phyloP scores from a whole-genome alignment of 2,888 invertebrate genomes.

The Drosophila flavopinicola region DNA sequence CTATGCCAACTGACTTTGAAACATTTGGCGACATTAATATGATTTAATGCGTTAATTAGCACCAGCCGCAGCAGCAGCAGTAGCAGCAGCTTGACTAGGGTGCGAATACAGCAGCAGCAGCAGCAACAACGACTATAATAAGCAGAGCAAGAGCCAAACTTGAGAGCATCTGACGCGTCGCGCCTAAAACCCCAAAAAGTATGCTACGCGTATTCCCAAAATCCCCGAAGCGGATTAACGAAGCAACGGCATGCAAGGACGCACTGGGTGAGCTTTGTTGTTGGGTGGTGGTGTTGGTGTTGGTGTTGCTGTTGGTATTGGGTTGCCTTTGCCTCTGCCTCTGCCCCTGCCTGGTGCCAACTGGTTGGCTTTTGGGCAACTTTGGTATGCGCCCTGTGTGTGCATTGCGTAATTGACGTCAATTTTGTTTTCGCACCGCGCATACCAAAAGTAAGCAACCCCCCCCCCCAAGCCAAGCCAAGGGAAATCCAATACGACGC shows the following conservation, averaged over 20 bases:
- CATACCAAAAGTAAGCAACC: constrained; percentile 64
- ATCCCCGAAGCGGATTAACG: constrained; percentile 84
- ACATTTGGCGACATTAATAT: constrained; percentile 83
- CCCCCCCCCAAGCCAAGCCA: background rate
- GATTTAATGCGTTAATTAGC: constrained; percentile 83
- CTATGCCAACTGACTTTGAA: constrained; percentile 69
- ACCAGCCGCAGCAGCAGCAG: constrained; percentile 55
- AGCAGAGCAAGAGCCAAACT: constrained; percentile 33
- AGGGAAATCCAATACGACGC: constrained; percentile 73
- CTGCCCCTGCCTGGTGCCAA: constrained; percentile 66
- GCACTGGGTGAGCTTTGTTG: background rate
- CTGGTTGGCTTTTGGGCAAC: constrained; percentile 34
- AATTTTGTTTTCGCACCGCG: constrained; percentile 85
- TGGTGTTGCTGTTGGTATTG: constrained; percentile 9
- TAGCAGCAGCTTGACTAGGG: constrained; percentile 46
- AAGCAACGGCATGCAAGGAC: constrained; percentile 55
- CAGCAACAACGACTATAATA: constrained; percentile 25
- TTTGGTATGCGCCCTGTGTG: constrained; percentile 46
- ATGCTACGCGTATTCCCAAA: constrained; percentile 83
- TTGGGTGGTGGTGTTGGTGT: constrained; percentile 5
- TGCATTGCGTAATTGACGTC: constrained; percentile 85
- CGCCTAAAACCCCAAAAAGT: constrained; percentile 74
- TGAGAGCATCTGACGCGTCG: constrained; percentile 63
- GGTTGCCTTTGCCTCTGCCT: constrained; percentile 17
- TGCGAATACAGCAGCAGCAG: constrained; percentile 47